A percentile compares a stretch with the other conserved stretches of the same genome.
phyloP scores from a whole-genome alignment of 1,140 invertebrate species.

The Globodera rostochiensis region DNA sequence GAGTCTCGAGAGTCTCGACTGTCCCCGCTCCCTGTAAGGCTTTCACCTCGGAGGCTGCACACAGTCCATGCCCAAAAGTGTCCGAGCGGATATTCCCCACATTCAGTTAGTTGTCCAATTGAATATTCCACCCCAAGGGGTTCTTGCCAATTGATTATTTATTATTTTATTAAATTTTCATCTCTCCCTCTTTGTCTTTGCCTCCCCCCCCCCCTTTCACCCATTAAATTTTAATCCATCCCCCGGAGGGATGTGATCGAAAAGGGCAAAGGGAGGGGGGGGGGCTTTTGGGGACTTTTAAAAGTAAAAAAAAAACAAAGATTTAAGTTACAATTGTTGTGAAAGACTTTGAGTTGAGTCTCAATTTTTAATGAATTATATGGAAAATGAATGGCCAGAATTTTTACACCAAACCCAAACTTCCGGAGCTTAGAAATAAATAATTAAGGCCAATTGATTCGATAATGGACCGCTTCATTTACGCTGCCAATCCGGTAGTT shows the following conservation, averaged over 20 bases:
- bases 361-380: too few species aligned
- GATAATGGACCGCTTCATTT: slow-evolving; percentile 11
- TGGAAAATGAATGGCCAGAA: too few species aligned
- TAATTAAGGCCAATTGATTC: background rate
- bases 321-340: too few species aligned
- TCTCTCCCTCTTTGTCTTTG: background rate
- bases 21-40: background rate
- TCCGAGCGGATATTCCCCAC: background rate
- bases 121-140: background rate
- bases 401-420: too few species aligned
- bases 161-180: slow-evolving; percentile 23
- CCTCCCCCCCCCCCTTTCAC: background rate
- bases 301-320: too few species aligned
- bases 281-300: too few species aligned
- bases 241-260: background rate
- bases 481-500: background rate
- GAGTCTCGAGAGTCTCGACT: background rate
- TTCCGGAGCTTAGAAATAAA: too few species aligned
- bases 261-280: background rate
- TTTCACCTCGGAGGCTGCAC: background rate
- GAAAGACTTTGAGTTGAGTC: too few species aligned
- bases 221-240: slow-evolving; percentile 17
- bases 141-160: slow-evolving; percentile 10
- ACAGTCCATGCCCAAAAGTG: background rate
- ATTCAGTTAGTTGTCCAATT: slow-evolving; percentile 4